Percentiles rank a stretch among this genome's conserved stretches.
Evolutionary conservation across 2,888 invertebrate species (phyloP).

Genomic region (Linnaemya vulpina): DNA sequence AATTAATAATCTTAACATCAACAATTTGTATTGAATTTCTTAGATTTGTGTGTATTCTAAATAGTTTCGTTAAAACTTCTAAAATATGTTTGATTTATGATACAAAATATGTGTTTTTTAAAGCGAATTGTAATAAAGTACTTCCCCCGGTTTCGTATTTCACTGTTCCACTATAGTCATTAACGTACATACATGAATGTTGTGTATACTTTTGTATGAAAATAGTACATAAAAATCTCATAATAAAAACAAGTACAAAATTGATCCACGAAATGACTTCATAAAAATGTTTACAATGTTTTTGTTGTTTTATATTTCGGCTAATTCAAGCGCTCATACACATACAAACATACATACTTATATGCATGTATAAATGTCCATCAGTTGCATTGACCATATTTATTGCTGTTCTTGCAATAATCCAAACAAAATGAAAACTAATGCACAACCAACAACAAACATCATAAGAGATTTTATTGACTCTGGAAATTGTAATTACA

Average conservation of each 20-base stretch:
- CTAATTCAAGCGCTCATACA: slow-evolving; percentile 7
- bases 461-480: slow-evolving; percentile 57
- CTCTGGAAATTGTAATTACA: slow-evolving; percentile 55
- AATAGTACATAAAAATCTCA: slow-evolving; percentile 24
- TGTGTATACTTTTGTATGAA: too few relatives aligned
- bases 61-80: too few relatives aligned
- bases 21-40: too few relatives aligned
- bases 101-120: too few relatives aligned
- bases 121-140: not conserved
- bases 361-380: not conserved
- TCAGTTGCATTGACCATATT: slow-evolving; percentile 60
- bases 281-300: slow-evolving; percentile 53
- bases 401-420: slow-evolving; percentile 38
- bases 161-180: not conserved
- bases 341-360: not conserved
- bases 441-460: slow-evolving; percentile 32
- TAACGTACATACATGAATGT: not conserved
- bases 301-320: slow-evolving; percentile 27
- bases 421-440: slow-evolving; percentile 61
- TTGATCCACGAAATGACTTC: slow-evolving; percentile 65
- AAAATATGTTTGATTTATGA: too few relatives aligned
- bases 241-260: slow-evolving; percentile 30
- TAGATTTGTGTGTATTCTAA: too few relatives aligned
- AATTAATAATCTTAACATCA: too few relatives aligned
- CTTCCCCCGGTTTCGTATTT: not conserved